A percentile compares a stretch with the other conserved stretches of the same genome.
Conservation (phyloP, 2,888 invertebrate species). For the Ophraella communa region DNA sequence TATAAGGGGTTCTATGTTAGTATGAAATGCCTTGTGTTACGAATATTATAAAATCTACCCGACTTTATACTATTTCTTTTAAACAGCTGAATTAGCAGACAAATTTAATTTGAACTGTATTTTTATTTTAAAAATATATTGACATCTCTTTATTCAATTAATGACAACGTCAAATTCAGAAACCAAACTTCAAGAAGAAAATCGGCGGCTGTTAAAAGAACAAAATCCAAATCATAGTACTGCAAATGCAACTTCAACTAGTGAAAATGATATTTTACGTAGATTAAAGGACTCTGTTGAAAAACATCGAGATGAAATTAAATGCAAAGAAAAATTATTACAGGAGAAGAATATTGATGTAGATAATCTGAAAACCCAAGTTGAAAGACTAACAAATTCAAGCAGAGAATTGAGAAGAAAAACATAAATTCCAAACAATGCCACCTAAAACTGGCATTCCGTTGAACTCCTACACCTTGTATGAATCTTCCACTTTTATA, state of each 20-base stretch:
- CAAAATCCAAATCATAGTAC: constrained; percentile 44
- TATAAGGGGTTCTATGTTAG: no score
- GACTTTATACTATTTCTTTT: no score
- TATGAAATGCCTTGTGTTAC: no score
- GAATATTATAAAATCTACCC: no score
- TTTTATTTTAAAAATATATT: no score
- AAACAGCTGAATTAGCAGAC: no score
- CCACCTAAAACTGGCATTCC: no score
- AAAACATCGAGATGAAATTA: constrained; percentile 88
- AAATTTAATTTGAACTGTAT: no score
- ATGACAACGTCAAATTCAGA: no score
- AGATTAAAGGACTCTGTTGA: constrained; percentile 86
- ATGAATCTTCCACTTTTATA: no score
- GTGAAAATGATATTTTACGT: constrained; percentile 73
- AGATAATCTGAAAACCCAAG: constrained; percentile 86
- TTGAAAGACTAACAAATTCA: constrained; percentile 83
- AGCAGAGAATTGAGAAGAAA: constrained; percentile 87
- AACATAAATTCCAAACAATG: constrained; percentile 82
- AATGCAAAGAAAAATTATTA: constrained; percentile 79
- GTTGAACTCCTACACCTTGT: no score
- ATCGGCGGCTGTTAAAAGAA: constrained; percentile 71
- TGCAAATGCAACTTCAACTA: constrained; percentile 35
- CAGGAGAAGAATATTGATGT: constrained; percentile 83
- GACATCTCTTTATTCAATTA: no score
- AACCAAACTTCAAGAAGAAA: constrained; percentile 91